Conservation (phyloP, 2,888 invertebrate species). For the Drosophila austrosaltans region DNA sequence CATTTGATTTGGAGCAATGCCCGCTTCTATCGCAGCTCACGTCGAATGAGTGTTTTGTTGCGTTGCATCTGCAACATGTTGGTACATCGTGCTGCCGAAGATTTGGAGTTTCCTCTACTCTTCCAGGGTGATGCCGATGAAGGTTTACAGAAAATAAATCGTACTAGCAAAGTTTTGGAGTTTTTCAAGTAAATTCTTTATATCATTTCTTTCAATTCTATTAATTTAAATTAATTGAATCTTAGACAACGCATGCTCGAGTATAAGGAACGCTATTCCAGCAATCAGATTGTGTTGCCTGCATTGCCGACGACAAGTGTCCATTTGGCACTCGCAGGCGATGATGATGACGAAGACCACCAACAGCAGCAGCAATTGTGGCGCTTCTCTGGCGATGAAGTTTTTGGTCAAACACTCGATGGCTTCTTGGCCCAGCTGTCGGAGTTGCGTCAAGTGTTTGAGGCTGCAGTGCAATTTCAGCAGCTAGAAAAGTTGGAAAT, state of each 20-base stretch:
- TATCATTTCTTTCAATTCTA: too few relatives aligned
- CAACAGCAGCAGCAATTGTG: conserved; percentile 84
- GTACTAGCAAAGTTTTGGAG: conserved; percentile 85
- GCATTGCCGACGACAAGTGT: conserved; percentile 51
- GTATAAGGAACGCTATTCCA: conserved; percentile 77
- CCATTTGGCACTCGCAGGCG: conserved; percentile 83
- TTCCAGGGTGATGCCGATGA: conserved; percentile 94
- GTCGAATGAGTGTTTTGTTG: conserved; percentile 88
- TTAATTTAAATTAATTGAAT: background rate
- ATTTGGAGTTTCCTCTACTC: conserved; percentile 90
- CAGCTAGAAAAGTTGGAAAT: conserved; percentile 95
- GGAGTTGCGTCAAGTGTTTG: conserved; percentile 89
- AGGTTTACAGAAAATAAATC: conserved; percentile 86
- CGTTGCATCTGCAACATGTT: conserved; percentile 92
- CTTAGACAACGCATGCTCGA: conserved; percentile 73
- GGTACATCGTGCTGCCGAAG: conserved; percentile 89
- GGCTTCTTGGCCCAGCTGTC: conserved; percentile 87
- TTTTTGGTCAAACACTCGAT: conserved; percentile 88
- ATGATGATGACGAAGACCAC: conserved; percentile 42
- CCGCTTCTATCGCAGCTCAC: conserved; percentile 88
- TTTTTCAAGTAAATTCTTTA: conserved; percentile 85
- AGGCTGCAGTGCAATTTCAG: conserved; percentile 91
- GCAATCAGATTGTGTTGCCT: conserved; percentile 67
- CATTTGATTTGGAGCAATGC: conserved; percentile 95
- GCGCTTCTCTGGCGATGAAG: conserved; percentile 89